A percentile compares a stretch with the other conserved stretches of the same genome.
Evolutionary conservation across 2,888 invertebrate species (phyloP).

Genomic region (Thera britannica): DNA sequence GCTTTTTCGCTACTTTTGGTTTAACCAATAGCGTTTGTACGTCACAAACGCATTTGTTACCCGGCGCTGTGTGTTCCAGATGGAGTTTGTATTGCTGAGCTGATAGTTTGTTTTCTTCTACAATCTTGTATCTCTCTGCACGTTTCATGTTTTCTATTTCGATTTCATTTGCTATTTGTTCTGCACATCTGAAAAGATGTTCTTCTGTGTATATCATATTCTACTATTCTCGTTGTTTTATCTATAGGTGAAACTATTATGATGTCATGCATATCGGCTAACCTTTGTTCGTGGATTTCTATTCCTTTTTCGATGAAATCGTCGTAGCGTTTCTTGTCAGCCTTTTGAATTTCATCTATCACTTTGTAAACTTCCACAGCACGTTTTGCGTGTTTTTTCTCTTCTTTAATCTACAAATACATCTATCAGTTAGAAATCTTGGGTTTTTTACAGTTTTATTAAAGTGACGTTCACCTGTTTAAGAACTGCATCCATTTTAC

Average conservation of each 20-base stretch:
- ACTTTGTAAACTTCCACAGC: constrained; percentile 46
- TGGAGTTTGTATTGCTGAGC: constrained; percentile 18
- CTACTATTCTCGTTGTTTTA: background rate
- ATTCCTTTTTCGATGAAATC: constrained; percentile 55
- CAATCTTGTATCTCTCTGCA: constrained; percentile 10
- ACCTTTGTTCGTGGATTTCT: constrained; percentile 46
- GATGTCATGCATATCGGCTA: too few relatives aligned
- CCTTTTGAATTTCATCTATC: constrained; percentile 47
- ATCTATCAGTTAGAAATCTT: constrained; percentile 1
- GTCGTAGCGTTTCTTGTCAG: constrained; percentile 50
- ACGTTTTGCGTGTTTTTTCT: constrained; percentile 40
- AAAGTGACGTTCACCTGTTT: constrained; percentile 44
- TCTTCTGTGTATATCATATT: background rate
- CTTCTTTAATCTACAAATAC: constrained; percentile 48
- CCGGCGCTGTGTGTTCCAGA: constrained; percentile 3
- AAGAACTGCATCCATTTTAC: constrained; percentile 46
- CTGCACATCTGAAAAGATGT: constrained; percentile 23
- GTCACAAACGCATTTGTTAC: constrained; percentile 34
- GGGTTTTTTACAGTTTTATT: background rate
- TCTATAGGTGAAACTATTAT: too few relatives aligned
- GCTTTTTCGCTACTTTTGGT: background rate
- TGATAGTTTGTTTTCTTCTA: constrained; percentile 27
- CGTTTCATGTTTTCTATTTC: constrained; percentile 27
- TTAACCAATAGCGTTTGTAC: constrained; percentile 30
- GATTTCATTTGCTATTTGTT: constrained; percentile 18